Evolutionary conservation across 1,140 invertebrate genomes (phyloP), one percentile per base, ranked within the genome.

Genomic region (Brachionus rubens): DNA sequence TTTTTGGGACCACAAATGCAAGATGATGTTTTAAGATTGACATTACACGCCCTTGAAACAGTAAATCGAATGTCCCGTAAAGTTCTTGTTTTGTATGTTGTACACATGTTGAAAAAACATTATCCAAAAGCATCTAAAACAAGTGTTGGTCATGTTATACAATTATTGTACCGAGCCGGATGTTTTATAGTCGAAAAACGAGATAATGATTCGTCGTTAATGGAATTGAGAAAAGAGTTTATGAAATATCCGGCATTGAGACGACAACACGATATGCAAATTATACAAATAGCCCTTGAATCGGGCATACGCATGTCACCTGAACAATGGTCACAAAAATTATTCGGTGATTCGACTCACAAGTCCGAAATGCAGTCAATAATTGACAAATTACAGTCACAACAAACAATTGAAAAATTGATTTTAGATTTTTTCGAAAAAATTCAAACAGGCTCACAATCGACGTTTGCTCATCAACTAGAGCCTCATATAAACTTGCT

Each of bases 291-390:
- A 79, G 96, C 96, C 0, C 93, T 93, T 0, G 96, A 99, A 86
- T 94, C 94, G 16, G 96, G 96, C 10, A 76, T 99, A 4, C 87
- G 95, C 41, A 98, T 99, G 76, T 93, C 94, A 0, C 96, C 96
- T 0, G 96, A 99, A 81, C 95, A 98, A 82, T 99, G 96, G 96
- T 96, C 93, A 6, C 92, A 94, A 7, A 83, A 99, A 36, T 84
- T 99, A 1, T 99, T 98, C 82, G 96, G 96, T 1, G 96, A 99
- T 82, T 90, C 91, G 0, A 88, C 89, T 16, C 95, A 98, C 81
- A 98, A 98, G 83, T 95, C 93, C 19, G 94, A 98, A 81, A 98
- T 99, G 95, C 95, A 99, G 84, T 96, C 93, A 80, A 98, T 98
- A 76, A 96, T 98, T 80, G 88, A 89, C 80, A 87, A 87, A 78